Conservation (phyloP, 2,797 vertebrate species). For the Acanthiza pusilla region DNA sequence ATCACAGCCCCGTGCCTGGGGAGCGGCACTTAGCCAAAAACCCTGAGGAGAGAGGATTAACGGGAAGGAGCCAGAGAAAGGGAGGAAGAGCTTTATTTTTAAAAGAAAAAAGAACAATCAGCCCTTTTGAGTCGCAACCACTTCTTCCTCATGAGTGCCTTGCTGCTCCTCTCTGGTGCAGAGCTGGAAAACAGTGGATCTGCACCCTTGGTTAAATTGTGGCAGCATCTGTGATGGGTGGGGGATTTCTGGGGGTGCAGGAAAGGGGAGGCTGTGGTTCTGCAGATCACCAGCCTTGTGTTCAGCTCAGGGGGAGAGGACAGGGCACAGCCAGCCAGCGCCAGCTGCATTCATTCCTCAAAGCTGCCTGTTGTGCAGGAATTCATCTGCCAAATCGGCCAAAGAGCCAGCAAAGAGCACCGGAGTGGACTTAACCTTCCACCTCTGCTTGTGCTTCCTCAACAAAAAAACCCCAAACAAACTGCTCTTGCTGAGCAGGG, state of each 20-base stretch:
- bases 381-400: background rate
- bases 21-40: background rate
- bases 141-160: background rate
- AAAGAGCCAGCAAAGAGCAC: background rate
- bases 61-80: background rate
- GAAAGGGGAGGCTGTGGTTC: background rate
- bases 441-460: constrained; percentile 2
- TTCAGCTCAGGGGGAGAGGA: background rate
- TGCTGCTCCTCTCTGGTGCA: background rate
- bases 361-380: background rate
- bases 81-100: background rate
- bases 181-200: background rate
- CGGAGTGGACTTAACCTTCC: constrained; percentile 13
- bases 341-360: background rate
- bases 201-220: background rate
- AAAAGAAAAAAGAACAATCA: background rate
- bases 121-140: background rate
- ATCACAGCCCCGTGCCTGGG: background rate
- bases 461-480: background rate
- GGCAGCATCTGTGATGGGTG: background rate
- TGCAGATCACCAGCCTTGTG: background rate
- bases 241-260: background rate
- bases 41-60: background rate
- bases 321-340: background rate
- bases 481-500: constrained; percentile 2